phyloP scores from a whole-genome alignment of 2,113 vertebrate species.

The Etheostoma cragini region DNA sequence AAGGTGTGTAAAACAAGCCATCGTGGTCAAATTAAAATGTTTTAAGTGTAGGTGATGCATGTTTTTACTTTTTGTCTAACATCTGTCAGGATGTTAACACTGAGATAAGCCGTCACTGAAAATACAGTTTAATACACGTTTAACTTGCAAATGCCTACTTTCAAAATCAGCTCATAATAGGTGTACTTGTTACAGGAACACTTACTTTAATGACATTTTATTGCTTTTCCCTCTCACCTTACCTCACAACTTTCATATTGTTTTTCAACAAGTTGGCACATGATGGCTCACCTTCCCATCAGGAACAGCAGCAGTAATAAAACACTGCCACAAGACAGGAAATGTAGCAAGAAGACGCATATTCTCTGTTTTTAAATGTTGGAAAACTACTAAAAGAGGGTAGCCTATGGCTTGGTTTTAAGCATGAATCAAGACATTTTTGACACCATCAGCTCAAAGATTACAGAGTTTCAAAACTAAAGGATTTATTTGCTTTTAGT shows the following conservation, averaged over 20 bases:
- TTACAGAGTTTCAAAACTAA: constrained; percentile 27
- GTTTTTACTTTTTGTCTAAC: neutral
- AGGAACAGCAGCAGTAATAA: constrained; percentile 25
- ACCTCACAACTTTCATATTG: constrained; percentile 28
- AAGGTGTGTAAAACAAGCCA: neutral
- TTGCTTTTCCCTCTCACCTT: constrained; percentile 31
- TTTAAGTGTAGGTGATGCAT: neutral
- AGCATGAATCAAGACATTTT: constrained; percentile 20
- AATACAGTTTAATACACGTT: neutral
- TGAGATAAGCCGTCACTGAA: neutral
- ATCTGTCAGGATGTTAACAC: neutral
- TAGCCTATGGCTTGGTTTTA: constrained; percentile 11
- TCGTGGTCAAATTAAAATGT: neutral
- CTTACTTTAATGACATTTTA: constrained; percentile 1
- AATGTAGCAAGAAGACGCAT: constrained; percentile 13
- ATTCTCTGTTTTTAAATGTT: constrained; percentile 22
- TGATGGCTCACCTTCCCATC: constrained; percentile 16
- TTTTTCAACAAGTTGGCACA: constrained; percentile 41
- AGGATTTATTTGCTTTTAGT: constrained; percentile 61
- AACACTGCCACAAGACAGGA: constrained; percentile 30
- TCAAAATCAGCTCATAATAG: neutral
- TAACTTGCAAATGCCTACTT: neutral
- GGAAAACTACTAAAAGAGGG: constrained; percentile 34
- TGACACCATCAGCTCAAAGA: constrained; percentile 42
- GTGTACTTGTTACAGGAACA: constrained; percentile 12